Percentiles rank a stretch among this genome's conserved stretches.
Evolutionary conservation across 2,888 invertebrate species (phyloP).

Genomic region (Hypolimnas misippus): DNA sequence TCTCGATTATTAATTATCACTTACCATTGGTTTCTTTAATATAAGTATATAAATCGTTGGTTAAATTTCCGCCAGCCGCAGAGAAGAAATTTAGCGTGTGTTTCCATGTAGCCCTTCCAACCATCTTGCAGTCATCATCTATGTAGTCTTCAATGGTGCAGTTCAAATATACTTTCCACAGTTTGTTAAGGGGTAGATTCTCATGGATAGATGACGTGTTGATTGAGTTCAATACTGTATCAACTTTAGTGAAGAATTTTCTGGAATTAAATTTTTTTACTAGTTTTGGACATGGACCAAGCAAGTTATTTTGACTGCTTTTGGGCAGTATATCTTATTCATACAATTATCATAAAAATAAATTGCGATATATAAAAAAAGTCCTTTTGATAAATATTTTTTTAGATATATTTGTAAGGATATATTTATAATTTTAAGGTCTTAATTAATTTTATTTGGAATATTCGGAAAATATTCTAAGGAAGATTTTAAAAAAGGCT

Average conservation of each 20-base stretch:
- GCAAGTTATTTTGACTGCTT: too few species aligned
- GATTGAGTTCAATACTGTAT: conserved; percentile 61
- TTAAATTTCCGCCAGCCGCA: conserved; percentile 56
- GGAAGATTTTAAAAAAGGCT: too few species aligned
- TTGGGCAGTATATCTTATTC: too few species aligned
- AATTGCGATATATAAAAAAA: background rate
- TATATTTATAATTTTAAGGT: too few species aligned
- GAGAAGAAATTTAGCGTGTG: conserved; percentile 63
- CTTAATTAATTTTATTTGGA: too few species aligned
- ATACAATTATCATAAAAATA: too few species aligned
- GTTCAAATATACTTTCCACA: conserved; percentile 61
- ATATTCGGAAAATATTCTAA: too few species aligned
- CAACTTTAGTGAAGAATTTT: conserved; percentile 64
- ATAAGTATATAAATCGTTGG: conserved; percentile 63
- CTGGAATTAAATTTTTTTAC: conserved; percentile 51
- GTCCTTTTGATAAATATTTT: background rate
- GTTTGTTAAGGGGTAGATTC: conserved; percentile 50
- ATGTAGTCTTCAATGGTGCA: conserved; percentile 49
- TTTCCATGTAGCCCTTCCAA: conserved; percentile 60
- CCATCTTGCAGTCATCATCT: conserved; percentile 52
- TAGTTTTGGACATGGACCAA: too few species aligned
- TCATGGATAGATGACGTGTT: conserved; percentile 45
- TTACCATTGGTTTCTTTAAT: conserved; percentile 72
- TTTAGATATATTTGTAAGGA: too few species aligned
- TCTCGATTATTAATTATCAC: too few species aligned